Evolutionary conservation across 2,797 vertebrate genomes (phyloP).

Genomic region (Sebastiscus albofasciatus): DNA sequence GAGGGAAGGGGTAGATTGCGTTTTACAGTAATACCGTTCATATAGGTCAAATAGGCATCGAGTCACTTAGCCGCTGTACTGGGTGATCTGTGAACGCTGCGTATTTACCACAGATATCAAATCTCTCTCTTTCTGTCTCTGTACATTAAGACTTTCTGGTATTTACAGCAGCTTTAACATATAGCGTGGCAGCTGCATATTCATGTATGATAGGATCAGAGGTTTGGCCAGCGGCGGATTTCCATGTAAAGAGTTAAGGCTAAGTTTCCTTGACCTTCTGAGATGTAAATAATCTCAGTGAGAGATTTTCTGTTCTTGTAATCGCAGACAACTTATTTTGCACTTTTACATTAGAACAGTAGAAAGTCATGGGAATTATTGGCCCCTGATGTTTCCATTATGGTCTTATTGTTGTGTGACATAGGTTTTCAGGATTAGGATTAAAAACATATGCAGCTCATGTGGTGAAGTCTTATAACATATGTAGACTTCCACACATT

Average conservation of each 20-base stretch:
- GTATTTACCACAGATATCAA: conserved; percentile 30
- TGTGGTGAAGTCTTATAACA: neutral
- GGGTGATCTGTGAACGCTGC: conserved; percentile 13
- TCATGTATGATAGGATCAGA: conserved; percentile 51
- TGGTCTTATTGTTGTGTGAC: conserved; percentile 41
- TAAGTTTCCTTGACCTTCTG: conserved; percentile 20
- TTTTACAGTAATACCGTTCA: conserved; percentile 38
- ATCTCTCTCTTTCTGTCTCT: conserved; percentile 28
- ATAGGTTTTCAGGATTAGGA: conserved; percentile 42
- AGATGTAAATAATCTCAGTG: conserved; percentile 35
- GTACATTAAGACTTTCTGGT: conserved; percentile 48
- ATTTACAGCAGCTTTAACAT: conserved; percentile 59
- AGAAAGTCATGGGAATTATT: conserved; percentile 30
- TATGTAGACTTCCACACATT: neutral
- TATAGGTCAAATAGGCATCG: conserved; percentile 57
- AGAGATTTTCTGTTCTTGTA: neutral
- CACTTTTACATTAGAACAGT: conserved; percentile 7
- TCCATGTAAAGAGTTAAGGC: conserved; percentile 3
- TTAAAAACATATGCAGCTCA: conserved; percentile 30
- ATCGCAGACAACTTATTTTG: neutral
- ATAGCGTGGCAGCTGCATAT: conserved; percentile 41
- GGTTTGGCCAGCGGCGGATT: neutral
- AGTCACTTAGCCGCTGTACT: conserved; percentile 30
- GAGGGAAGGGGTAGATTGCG: neutral
- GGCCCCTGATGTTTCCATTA: conserved; percentile 51